Conservation (phyloP, 1,140 invertebrate genomes). For the Drosophila ogumai region DNA sequence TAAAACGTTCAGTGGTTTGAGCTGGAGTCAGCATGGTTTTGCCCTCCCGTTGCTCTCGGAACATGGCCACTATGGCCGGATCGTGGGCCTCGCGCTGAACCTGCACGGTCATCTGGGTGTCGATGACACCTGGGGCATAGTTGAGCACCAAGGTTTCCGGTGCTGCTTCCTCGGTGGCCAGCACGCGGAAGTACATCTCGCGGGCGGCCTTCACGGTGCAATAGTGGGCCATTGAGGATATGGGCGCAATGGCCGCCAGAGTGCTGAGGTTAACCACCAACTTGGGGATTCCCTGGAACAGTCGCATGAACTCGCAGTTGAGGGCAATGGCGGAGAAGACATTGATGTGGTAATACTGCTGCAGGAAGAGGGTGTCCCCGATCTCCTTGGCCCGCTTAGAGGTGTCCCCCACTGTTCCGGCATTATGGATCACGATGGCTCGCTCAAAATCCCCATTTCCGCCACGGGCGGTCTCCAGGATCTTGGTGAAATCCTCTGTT, state of each 20-base stretch:
- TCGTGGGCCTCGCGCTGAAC: slow-evolving; percentile 87
- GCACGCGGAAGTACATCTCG: slow-evolving; percentile 95
- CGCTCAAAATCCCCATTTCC: slow-evolving; percentile 86
- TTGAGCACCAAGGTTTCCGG: slow-evolving; percentile 92
- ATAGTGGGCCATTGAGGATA: slow-evolving; percentile 92
- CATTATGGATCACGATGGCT: slow-evolving; percentile 95
- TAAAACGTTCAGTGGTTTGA: slow-evolving; percentile 91
- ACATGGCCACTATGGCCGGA: slow-evolving; percentile 87
- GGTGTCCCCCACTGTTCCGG: slow-evolving; percentile 93
- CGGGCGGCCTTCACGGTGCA: slow-evolving; percentile 95
- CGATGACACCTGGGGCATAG: slow-evolving; percentile 97
- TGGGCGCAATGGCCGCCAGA: slow-evolving; percentile 91
- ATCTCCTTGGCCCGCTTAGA: slow-evolving; percentile 87
- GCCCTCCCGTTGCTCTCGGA: slow-evolving; percentile 86
- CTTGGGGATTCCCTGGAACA: slow-evolving; percentile 85
- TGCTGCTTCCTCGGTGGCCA: slow-evolving; percentile 90
- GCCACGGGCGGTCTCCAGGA: slow-evolving; percentile 43
- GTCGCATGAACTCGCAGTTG: slow-evolving; percentile 91
- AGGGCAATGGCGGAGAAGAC: slow-evolving; percentile 91
- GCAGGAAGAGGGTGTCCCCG: slow-evolving; percentile 87
- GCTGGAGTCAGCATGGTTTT: slow-evolving; percentile 90
- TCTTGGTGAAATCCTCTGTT: slow-evolving; percentile 50
- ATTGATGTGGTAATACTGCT: slow-evolving; percentile 91
- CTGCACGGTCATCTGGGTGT: slow-evolving; percentile 94
- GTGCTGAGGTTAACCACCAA: slow-evolving; percentile 95